A percentile compares a stretch with the other conserved stretches of the same genome.
phyloP scores from a whole-genome alignment of 2,888 invertebrate species.

The Meteorus cinctellus region DNA sequence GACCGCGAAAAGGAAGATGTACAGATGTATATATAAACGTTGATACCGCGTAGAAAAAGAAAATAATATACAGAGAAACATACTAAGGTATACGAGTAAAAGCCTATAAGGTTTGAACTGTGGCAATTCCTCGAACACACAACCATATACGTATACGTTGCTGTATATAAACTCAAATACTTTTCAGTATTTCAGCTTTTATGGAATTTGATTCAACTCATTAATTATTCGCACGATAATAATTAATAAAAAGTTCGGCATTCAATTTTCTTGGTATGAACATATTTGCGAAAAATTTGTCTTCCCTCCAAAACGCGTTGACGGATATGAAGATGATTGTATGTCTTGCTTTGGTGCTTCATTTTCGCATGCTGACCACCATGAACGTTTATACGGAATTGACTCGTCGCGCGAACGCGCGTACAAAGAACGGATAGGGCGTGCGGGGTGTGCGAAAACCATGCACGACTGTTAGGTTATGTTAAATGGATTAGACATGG shows the following conservation, averaged over 20 bases:
- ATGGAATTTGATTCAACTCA: neutral
- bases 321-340: too few relatives aligned
- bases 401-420: conserved; percentile 66
- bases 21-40: neutral
- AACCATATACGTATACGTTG: neutral
- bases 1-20: neutral
- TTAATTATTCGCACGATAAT: neutral
- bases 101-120: conserved; percentile 7
- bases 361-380: conserved; percentile 13
- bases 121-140: neutral
- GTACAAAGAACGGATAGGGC: conserved; percentile 37
- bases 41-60: neutral
- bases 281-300: neutral
- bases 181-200: neutral
- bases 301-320: neutral
- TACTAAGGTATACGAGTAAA: neutral
- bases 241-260: neutral
- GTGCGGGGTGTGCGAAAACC: neutral
- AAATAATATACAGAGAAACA: conserved; percentile 7
- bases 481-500: conserved; percentile 72
- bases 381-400: conserved; percentile 64
- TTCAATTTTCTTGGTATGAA: too few relatives aligned
- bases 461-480: conserved; percentile 60
- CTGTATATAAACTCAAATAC: neutral
- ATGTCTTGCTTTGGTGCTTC: neutral